phyloP scores from a whole-genome alignment of 2,797 vertebrate genomes.

The Cirrhinus molitorella region DNA sequence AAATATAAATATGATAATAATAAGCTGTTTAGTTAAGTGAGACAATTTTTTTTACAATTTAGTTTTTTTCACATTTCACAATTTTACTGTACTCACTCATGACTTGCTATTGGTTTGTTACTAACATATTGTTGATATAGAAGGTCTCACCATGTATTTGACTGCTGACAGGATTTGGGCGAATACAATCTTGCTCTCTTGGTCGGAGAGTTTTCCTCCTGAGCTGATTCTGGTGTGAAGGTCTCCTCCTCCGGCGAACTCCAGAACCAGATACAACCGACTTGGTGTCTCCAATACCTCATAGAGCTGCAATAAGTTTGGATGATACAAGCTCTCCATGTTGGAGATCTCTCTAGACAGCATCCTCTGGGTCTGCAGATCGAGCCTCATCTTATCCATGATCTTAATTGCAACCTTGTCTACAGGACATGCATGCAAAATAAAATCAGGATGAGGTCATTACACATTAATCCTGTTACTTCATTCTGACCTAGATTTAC shows the following conservation, averaged over 20 bases:
- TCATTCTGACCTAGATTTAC: conserved; percentile 72
- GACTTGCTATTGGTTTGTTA: not conserved
- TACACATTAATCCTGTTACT: conserved; percentile 29
- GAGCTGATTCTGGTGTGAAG: conserved; percentile 88
- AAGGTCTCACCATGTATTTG: conserved; percentile 91
- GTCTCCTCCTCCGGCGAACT: conserved; percentile 93
- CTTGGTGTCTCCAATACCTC: conserved; percentile 93
- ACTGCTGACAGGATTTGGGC: conserved; percentile 93
- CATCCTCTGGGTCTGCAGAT: conserved; percentile 86
- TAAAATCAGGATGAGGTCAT: not conserved
- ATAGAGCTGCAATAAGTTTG: conserved; percentile 91
- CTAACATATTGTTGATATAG: not conserved
- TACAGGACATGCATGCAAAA: conserved; percentile 64
- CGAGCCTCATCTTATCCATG: conserved; percentile 90
- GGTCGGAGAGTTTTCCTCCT: conserved; percentile 86
- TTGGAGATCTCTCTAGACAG: conserved; percentile 89
- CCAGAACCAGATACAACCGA: conserved; percentile 91
- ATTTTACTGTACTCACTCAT: not conserved
- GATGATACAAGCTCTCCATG: conserved; percentile 92
- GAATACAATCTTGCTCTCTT: conserved; percentile 87
- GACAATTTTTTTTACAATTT: not conserved
- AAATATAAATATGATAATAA: not conserved
- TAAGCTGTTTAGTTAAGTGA: not conserved
- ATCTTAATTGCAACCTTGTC: conserved; percentile 98
- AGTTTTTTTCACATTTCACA: not conserved